Evolutionary conservation across 2,888 invertebrate species (phyloP), one percentile per base, ranked within the genome.

Genomic region (Linnaemya vulpina): DNA sequence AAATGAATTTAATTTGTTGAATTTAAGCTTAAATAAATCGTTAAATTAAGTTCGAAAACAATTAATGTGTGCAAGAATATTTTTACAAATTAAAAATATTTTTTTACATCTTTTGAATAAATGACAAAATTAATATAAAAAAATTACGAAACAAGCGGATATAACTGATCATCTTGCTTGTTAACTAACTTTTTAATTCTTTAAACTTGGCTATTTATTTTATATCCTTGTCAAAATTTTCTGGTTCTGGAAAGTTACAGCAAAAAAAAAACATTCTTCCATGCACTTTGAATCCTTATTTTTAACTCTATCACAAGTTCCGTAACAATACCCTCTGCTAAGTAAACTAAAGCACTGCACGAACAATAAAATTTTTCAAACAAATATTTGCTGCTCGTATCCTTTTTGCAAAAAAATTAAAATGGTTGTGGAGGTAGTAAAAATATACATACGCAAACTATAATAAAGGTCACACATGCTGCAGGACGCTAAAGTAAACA

Each of bases 371-470:
- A 40, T 63, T 40, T 51, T 38, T 51, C 38, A 9, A 63, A 51
- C 22, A 63, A 51, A 75, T 53, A 63, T 75, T 63, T 75, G 17
- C 51, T 15, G 13, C 11, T 40, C 40, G 40, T 40, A 15, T 63
- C 17, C 20, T 46, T 35, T 13, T 5, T 51, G 13, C 11, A 3
- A 15, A 62, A 38, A n/a, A n/a, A n/a, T n/a, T n/a, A n/a, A n/a
- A 15, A 35, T 38, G 46, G 22, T 15, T 3, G 15, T 20, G 20
- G 2, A 20, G 40, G 38, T 25, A 55, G 30, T 38, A 15, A 4
- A 1, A 53, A 11, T 0, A 53, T 0, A 53, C 22, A 53, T 13
- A 22, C 40, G 15, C 22, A 2, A n/a, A 1, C 0, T n/a, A 53
- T 58, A 30, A 58, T 62, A 40, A 43, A 58, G 20, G 43, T 9